Base-by-base conservation (phyloP, 2,797 vertebrate genomes). In the Euthynnus affinis region DNA sequence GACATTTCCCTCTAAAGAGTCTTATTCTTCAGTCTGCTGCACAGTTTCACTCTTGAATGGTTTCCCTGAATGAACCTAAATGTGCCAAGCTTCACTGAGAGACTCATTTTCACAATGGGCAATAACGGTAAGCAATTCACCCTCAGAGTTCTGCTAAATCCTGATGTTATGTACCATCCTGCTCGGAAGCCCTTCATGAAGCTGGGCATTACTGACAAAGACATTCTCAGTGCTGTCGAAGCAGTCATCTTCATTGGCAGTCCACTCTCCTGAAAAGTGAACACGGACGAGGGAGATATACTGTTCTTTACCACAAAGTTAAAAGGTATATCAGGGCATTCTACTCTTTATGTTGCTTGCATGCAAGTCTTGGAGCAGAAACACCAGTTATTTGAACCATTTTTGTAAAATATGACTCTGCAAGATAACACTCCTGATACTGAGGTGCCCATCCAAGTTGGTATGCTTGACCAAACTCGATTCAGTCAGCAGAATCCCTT, bases 21-120 rank as follows among this genome's bases (percentile, higher is more conserved):
- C 76, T 74, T 76, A 68, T 85, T 80, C 74, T 80, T 76, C 87
- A 87, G 64, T 78, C 83, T 78, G 80, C 71, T 81, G 70, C 82
- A 83, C 77, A 77, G 61, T 88, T 92, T 89, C 88, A 88, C 87
- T 81, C 76, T 65, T 87, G 84, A 92, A 87, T 88, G 84, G 71
- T 74, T 90, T 77, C 69, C 29, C 71, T 85, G 85, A 93, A 87
- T 85, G 78, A 85, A 87, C 37, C 55, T 78, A 75, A 88, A 85
- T 85, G 78, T 78, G 72, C 71, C 67, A 65, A 80, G 81, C 80
- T 89, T 84, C 86, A 76, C 64, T 65, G 71, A 83, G 32, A 80
- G 79, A 71, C 89, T 88, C 83, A 79, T 91, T 87, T 89, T 89
- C 76, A 87, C 85, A 89, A 87, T 75, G 78, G 85, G 67, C 78